Conservation (phyloP, 2,797 vertebrate genomes). For the Cossypha niveicapilla region DNA sequence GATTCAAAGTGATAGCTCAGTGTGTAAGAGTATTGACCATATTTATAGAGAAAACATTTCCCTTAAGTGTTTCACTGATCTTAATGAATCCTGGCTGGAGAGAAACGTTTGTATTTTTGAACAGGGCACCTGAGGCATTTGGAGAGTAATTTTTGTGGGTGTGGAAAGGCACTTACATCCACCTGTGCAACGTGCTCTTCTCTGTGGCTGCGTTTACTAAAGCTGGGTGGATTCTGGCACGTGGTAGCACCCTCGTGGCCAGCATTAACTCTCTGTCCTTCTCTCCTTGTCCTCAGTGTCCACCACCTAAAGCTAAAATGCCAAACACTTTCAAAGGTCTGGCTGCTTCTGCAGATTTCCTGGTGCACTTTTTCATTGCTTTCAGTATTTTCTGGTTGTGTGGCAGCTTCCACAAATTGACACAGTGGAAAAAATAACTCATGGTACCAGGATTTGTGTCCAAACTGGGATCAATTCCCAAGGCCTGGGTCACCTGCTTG, state of each 20-base stretch:
- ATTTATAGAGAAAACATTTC: not conserved
- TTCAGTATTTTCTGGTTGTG: not conserved
- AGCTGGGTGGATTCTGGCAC: not conserved
- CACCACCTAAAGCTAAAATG: not conserved
- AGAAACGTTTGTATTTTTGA: not conserved
- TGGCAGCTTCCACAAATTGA: not conserved
- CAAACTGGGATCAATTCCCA: not conserved
- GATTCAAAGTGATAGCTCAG: no score
- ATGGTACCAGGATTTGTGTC: not conserved
- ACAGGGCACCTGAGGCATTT: not conserved
- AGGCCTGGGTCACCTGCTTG: not conserved
- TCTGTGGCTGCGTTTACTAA: not conserved
- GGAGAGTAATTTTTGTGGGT: not conserved
- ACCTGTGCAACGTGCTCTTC: accelerated
- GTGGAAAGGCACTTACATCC: not conserved
- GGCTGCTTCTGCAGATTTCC: not conserved
- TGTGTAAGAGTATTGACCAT: not conserved
- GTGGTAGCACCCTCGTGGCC: not conserved
- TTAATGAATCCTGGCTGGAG: not conserved
- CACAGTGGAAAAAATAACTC: not conserved
- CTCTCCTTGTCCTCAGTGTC: not conserved
- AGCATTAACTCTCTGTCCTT: not conserved
- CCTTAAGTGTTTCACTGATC: not conserved
- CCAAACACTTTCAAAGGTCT: not conserved
- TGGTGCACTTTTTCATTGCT: not conserved